phyloP scores from a whole-genome alignment of 2,113 vertebrate species.

The Phaethon lepturus region DNA sequence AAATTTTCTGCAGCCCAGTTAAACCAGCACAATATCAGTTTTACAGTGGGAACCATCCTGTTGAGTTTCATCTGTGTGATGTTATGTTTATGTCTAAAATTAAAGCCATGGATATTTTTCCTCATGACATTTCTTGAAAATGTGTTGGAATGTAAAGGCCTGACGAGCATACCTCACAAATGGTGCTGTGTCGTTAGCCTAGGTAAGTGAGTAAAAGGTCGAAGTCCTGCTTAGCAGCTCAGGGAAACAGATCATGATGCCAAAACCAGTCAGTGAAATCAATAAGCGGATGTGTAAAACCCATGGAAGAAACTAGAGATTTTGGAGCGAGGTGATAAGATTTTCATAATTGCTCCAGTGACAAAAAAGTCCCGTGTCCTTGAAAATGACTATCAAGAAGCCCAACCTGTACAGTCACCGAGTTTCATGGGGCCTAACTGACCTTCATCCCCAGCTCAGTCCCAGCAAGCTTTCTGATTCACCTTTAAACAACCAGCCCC shows the following conservation, averaged over 20 bases:
- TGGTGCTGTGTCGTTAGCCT: not conserved
- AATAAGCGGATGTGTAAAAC: not conserved
- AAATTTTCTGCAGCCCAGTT: not conserved
- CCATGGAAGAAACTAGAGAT: not conserved
- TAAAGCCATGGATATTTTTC: not conserved
- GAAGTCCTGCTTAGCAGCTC: not conserved
- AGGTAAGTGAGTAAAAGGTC: not conserved
- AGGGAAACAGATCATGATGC: not conserved
- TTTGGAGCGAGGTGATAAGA: not conserved
- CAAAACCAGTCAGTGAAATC: not conserved
- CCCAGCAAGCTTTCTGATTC: not conserved
- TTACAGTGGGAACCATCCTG: not conserved
- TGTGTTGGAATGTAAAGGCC: not conserved
- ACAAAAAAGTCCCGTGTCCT: not conserved
- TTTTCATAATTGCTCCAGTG: not conserved
- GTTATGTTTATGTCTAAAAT: not conserved
- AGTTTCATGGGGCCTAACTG: not conserved
- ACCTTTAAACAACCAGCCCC: not conserved
- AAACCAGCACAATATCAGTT: not conserved
- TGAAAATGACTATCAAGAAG: not conserved
- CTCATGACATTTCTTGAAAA: not conserved
- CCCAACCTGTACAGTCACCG: accelerated
- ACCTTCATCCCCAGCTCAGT: not conserved
- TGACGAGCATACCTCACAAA: not conserved
- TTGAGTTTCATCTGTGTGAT: not conserved